Percentiles rank a stretch among this genome's conserved stretches.
Conservation (phyloP, 2,797 vertebrate genomes). For the Odontamblyopus lacepedii region DNA sequence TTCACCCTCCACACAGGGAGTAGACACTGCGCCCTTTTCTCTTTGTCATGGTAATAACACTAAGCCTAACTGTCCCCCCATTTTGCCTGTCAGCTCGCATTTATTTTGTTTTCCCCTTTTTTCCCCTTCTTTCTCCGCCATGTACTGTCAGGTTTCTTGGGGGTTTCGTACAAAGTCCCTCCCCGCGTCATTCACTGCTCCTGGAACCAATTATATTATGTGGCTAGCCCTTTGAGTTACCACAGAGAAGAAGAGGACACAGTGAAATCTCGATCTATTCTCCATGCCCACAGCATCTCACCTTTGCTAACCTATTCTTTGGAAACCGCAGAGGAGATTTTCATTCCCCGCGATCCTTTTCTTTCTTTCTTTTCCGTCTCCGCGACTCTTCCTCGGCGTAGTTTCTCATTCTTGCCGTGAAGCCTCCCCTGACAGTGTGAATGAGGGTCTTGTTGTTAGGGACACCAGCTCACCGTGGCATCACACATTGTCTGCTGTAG, state of each 20-base stretch:
- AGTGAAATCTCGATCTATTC: conserved; percentile 58
- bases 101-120: conserved; percentile 74
- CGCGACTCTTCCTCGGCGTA: conserved; percentile 30
- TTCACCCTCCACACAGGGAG: conserved; percentile 74
- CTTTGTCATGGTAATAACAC: conserved; percentile 83
- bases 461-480: conserved; percentile 58
- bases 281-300: conserved; percentile 58
- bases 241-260: conserved; percentile 48
- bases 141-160: conserved; percentile 72
- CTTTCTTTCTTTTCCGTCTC: conserved; percentile 11
- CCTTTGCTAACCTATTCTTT: conserved; percentile 65
- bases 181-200: conserved; percentile 63
- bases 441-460: conserved; percentile 63
- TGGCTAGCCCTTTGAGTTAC: conserved; percentile 59
- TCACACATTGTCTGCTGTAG: conserved; percentile 70
- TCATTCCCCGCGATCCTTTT: conserved; percentile 39
- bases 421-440: conserved; percentile 56
- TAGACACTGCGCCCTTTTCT: conserved; percentile 73
- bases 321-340: conserved; percentile 59
- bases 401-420: conserved; percentile 56
- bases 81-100: conserved; percentile 83
- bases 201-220: conserved; percentile 80
- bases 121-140: conserved; percentile 61
- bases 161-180: conserved; percentile 62
- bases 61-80: conserved; percentile 81